phyloP scores from a whole-genome alignment of 2,797 vertebrate genomes.

The Hippocampus kuda region DNA sequence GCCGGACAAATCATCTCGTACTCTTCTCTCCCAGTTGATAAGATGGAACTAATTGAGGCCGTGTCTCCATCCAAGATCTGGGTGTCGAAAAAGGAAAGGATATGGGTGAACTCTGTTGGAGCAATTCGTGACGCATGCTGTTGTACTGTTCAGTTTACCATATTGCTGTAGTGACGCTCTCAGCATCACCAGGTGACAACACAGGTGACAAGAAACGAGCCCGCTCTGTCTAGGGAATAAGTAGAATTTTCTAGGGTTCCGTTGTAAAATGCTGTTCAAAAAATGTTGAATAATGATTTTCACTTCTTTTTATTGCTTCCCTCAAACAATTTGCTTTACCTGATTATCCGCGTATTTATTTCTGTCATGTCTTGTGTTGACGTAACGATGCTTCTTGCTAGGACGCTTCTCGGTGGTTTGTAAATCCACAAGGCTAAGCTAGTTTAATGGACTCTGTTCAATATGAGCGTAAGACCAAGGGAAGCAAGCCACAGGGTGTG shows the following conservation, averaged over 20 bases:
- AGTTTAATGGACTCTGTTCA: background rate
- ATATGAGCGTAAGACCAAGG: background rate
- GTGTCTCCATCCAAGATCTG: background rate
- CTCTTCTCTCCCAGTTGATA: background rate
- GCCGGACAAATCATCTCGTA: slow-evolving; percentile 3
- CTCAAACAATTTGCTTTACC: too few species aligned
- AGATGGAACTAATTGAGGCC: background rate
- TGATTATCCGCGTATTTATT: background rate
- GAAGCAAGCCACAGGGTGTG: background rate
- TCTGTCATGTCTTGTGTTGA: background rate
- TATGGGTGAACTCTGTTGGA: background rate
- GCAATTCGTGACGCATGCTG: background rate
- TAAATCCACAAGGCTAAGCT: background rate
- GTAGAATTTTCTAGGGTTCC: too few species aligned
- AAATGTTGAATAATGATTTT: too few species aligned
- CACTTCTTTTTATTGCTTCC: too few species aligned
- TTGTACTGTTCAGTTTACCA: background rate
- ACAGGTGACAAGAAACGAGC: slow-evolving; percentile 9
- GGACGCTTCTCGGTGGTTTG: background rate
- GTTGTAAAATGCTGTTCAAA: too few species aligned
- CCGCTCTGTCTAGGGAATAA: too few species aligned
- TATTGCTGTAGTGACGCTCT: background rate
- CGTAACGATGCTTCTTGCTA: background rate
- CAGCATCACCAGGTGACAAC: slow-evolving; percentile 13
- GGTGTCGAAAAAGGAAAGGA: background rate